Percentiles rank a stretch among this genome's conserved stretches.
phyloP scores from a whole-genome alignment of 2,113 vertebrate species.

The Pseudorhombus dupliciocellatus region DNA sequence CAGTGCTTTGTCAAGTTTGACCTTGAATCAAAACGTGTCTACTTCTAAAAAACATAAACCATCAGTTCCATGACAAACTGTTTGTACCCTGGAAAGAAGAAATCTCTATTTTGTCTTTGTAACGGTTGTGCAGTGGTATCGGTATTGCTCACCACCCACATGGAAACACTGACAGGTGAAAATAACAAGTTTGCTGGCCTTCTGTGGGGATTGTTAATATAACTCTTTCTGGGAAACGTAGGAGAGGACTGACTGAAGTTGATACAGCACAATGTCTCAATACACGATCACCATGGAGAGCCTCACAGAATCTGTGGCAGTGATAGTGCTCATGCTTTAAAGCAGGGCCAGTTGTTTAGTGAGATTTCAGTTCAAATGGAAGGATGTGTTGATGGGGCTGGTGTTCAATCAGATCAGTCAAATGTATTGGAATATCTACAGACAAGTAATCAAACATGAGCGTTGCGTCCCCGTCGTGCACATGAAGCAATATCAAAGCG shows the following conservation, averaged over 20 bases:
- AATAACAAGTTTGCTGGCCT: constrained; percentile 10
- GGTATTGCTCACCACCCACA: constrained; percentile 38
- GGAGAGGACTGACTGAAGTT: constrained; percentile 7
- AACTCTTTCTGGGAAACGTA: constrained; percentile 49
- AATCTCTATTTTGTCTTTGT: constrained; percentile 15
- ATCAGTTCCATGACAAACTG: constrained; percentile 2
- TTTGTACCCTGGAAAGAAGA: constrained; percentile 39
- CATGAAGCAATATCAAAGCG: background rate
- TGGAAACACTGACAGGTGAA: constrained; percentile 45
- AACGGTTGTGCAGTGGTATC: constrained; percentile 5
- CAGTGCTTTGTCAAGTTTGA: background rate
- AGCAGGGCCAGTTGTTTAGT: no score
- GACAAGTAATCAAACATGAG: no score
- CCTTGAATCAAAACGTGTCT: background rate
- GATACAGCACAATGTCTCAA: constrained; percentile 3
- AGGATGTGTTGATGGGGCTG: no score
- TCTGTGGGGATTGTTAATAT: constrained; percentile 15
- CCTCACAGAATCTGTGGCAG: background rate
- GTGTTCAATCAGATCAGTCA: no score
- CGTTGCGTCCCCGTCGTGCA: no score
- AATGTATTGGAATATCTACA: no score
- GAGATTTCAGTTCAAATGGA: no score
- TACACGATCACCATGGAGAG: constrained; percentile 20
- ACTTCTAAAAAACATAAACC: background rate
- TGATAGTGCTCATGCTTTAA: no score